A percentile compares a stretch with the other conserved stretches of the same genome.
These are phyloP conservation scores for Ciconia maguari DNA, from an alignment of 2,113 vertebrate genomes.

Conservation along the genomic window DNA sequence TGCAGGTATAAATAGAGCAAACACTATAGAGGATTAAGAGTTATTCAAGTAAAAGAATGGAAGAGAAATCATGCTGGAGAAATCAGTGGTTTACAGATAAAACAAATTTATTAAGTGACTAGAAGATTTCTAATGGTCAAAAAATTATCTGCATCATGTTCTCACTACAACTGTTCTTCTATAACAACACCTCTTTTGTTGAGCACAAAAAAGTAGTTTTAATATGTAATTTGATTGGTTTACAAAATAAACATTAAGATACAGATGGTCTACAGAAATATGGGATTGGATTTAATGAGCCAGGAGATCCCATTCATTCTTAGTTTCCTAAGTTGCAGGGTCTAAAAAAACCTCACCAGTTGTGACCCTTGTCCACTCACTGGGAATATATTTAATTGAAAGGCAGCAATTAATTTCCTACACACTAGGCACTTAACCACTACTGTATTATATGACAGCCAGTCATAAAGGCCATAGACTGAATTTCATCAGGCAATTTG, in stretches of 20 bases:
- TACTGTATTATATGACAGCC: neutral
- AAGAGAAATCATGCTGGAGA: neutral
- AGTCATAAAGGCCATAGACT: neutral
- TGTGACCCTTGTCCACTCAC: neutral
- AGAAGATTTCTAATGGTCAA: neutral
- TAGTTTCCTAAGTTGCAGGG: neutral
- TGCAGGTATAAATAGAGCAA: neutral
- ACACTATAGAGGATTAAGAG: neutral
- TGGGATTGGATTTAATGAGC: neutral
- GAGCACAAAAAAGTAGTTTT: neutral
- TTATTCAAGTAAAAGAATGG: neutral
- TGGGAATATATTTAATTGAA: neutral
- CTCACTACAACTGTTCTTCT: neutral
- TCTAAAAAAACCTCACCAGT: neutral
- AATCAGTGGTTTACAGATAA: neutral
- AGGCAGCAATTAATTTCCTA: neutral
- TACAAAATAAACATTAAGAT: neutral
- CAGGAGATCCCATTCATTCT: neutral
- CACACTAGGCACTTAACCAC: neutral
- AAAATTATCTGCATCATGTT: neutral
- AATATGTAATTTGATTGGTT: neutral
- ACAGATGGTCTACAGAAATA: neutral
- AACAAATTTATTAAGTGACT: neutral
- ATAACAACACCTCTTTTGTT: neutral
- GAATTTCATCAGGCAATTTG: neutral